Percentiles rank a stretch among this genome's conserved stretches.
Evolutionary conservation across 2,797 vertebrate genomes (phyloP).

Genomic region (Iguana delicatissima): DNA sequence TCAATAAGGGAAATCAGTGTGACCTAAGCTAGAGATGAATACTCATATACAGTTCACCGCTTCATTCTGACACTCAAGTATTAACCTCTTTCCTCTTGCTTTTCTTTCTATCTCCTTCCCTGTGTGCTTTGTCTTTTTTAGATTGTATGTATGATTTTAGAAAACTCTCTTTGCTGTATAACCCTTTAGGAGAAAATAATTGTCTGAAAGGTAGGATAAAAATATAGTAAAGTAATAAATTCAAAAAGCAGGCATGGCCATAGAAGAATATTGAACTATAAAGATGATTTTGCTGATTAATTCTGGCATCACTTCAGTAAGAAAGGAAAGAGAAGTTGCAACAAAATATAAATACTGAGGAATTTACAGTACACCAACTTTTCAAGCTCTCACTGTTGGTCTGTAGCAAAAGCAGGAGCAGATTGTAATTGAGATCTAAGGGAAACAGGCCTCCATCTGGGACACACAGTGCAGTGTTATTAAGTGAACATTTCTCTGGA

Average conservation of each 20-base stretch:
- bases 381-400: constrained; percentile 34
- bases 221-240: not conserved
- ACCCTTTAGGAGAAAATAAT: not conserved
- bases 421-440: constrained; percentile 54
- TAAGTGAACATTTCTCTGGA: constrained; percentile 53
- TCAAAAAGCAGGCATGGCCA: constrained; percentile 14
- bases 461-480: constrained; percentile 49
- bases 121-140: not conserved
- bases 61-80: not conserved
- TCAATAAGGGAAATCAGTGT: not conserved
- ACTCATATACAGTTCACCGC: not conserved
- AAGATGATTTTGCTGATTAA: constrained; percentile 42
- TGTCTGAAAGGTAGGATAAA: constrained; percentile 1
- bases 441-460: constrained; percentile 53
- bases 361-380: constrained; percentile 39
- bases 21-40: not conserved
- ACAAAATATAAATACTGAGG: constrained; percentile 42
- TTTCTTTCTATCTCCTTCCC: not conserved
- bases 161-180: not conserved
- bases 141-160: not conserved
- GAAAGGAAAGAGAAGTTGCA: constrained; percentile 37
- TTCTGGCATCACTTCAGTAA: constrained; percentile 37
- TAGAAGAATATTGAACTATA: constrained; percentile 14
- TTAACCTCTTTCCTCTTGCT: not conserved
- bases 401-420: constrained; percentile 47